Conservation (phyloP, 2,888 invertebrate genomes). For the Athalia rosae region DNA sequence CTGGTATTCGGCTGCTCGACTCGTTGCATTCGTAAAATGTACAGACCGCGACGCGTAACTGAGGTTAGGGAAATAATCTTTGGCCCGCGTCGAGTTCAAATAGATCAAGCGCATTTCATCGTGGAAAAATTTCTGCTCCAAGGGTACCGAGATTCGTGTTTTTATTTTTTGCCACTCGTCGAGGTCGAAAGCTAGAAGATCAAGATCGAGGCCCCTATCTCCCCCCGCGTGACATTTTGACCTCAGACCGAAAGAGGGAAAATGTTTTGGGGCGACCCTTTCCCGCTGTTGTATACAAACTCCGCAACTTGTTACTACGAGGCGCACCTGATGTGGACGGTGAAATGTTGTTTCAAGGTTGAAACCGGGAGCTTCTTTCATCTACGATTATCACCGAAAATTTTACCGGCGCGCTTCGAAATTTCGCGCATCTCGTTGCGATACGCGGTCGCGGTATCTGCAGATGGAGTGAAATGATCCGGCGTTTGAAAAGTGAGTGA, state of each 20-base stretch:
- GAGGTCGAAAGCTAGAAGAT: background rate
- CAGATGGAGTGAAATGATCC: background rate
- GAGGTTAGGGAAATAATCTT: constrained; percentile 27
- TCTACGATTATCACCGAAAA: no score
- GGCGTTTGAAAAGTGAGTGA: background rate
- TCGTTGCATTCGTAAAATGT: no score
- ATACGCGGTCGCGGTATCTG: background rate
- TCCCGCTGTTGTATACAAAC: background rate
- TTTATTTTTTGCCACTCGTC: no score
- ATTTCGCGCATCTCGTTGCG: background rate
- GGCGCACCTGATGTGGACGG: background rate
- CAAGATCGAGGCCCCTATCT: constrained; percentile 9
- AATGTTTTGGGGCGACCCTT: background rate
- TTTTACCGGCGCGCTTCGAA: no score
- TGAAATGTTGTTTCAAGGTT: background rate
- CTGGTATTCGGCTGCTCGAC: background rate
- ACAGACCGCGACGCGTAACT: constrained; percentile 9
- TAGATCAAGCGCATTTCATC: no score
- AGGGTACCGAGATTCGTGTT: no score
- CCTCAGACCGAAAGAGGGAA: background rate
- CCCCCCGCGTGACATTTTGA: background rate
- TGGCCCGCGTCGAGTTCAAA: no score
- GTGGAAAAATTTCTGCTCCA: no score
- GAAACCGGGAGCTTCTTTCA: background rate
- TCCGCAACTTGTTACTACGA: background rate